Evolutionary conservation across 2,888 invertebrate genomes (phyloP), one percentile per base, ranked within the genome.

Genomic region (Cremastobaeus sp.): DNA sequence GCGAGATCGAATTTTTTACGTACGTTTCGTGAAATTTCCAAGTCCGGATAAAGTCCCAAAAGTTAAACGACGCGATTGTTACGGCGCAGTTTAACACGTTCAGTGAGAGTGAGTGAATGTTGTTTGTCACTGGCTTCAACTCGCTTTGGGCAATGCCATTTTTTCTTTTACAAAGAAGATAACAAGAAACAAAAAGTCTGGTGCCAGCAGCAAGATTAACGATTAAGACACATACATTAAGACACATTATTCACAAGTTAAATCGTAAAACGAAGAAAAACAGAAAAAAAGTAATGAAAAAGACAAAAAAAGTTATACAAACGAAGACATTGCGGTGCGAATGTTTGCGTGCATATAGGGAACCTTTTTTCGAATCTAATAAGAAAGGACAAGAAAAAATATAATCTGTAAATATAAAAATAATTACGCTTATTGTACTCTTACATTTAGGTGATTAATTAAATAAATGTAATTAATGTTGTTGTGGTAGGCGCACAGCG

Each of bases 401-500:
- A 84, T 82, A 83, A 84, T 82, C 84, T 84, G 84, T 84, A 84
- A 79, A 84, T 84, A 84, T 84, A 86, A 84, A 86, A 84, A 86
- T 86, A 86, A 86, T 86, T 86, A 86, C 86, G 86, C 86, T 86
- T 86, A 86, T 80, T 86, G 85, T 86, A 86, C 86, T 86, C 86
- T 86, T 86, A 86, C 81, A 84, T 85, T 85, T 86, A 86, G 85
- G 83, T 85, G 83, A 86, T 84, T 85, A 86, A 86, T 84, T 84
- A 82, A 85, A 85, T 86, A 85, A 87, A 84, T 87, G 85, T 86
- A 87, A 86, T 87, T 86, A 85, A 85, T 86, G 86, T 86, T 86
- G 85, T 86, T 86, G 86, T 86, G 86, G 86, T 87, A 87, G 86
- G 84, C 82, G 83, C 85, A 85, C 86, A 85, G 86, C 84, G 84